A percentile compares a stretch with the other conserved stretches of the same genome.
phyloP scores from a whole-genome alignment of 2,113 vertebrate genomes.

The Epinephelus cyanopodus region DNA sequence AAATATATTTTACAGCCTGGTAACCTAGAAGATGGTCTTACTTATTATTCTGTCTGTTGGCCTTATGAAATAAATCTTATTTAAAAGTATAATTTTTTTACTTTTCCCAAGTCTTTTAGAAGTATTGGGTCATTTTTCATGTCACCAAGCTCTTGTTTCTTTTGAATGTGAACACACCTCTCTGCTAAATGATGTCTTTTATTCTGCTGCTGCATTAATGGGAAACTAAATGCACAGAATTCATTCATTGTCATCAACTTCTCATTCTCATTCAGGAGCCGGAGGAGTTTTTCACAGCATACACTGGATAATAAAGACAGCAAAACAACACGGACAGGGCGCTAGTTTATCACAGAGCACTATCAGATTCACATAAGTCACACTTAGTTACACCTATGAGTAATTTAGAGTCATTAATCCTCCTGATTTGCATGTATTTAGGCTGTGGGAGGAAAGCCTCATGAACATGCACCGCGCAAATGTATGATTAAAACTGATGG shows the following conservation, averaged over 20 bases:
- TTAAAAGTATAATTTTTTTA: not conserved
- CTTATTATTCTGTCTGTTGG: constrained; percentile 1
- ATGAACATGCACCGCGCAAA: constrained; percentile 2
- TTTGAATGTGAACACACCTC: not conserved
- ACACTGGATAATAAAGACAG: constrained; percentile 33
- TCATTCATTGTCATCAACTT: constrained; percentile 41
- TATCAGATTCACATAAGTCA: constrained; percentile 55
- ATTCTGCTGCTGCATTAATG: constrained; percentile 19
- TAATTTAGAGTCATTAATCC: constrained; percentile 70
- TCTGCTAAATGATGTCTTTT: constrained; percentile 22
- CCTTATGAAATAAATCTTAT: not conserved
- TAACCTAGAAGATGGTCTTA: not conserved
- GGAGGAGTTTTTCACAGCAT: constrained; percentile 33
- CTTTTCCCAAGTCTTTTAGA: not conserved
- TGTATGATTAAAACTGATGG: constrained; percentile 8
- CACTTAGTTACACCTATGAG: constrained; percentile 41
- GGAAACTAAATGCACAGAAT: constrained; percentile 40
- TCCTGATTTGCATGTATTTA: constrained; percentile 64
- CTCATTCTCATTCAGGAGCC: constrained; percentile 55
- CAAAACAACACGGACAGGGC: constrained; percentile 46
- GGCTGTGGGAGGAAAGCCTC: constrained; percentile 38
- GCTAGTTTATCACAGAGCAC: constrained; percentile 40
- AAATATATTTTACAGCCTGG: constrained; percentile 3
- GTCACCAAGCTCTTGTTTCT: not conserved
- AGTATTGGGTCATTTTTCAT: not conserved